A percentile compares a stretch with the other conserved stretches of the same genome.
Conservation (phyloP, 30 jellyfish, hydroid and myxozoan species). For the Sanderia malayensis region DNA sequence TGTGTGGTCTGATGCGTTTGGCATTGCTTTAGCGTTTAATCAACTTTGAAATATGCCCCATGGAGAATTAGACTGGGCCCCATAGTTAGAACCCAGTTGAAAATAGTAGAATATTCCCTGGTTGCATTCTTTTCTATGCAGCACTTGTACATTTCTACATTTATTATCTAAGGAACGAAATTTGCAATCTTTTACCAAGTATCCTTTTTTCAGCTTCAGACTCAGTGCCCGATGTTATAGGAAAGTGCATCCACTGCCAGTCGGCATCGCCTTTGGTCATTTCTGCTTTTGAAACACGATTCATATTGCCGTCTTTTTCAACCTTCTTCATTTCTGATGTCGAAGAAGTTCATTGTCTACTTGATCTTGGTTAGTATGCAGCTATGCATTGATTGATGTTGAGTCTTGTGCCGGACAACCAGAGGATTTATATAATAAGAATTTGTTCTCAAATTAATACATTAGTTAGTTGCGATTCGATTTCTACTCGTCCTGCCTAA, state of each 20-base stretch:
- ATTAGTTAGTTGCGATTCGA: no score
- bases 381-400: neutral
- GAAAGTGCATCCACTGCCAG: constrained; percentile 2
- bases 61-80: no score
- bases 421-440: neutral
- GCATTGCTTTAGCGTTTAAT: no score
- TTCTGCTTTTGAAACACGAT: constrained; percentile 14
- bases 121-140: no score
- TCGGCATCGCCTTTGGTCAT: constrained; percentile 1
- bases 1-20: no score
- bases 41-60: no score
- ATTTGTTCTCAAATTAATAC: no score
- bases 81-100: neutral
- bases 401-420: neutral
- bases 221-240: constrained; percentile 1
- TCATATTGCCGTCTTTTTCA: constrained; percentile 20
- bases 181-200: no score
- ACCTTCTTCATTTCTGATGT: constrained; percentile 40
- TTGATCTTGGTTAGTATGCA: constrained; percentile 12
- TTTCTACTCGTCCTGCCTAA: no score
- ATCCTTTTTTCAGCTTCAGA: neutral
- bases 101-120: no score
- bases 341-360: constrained; percentile 9
- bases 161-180: no score
- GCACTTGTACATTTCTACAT: no score